Conservation (phyloP, 2,113 vertebrate species). For the Amphiprion ocellaris region DNA sequence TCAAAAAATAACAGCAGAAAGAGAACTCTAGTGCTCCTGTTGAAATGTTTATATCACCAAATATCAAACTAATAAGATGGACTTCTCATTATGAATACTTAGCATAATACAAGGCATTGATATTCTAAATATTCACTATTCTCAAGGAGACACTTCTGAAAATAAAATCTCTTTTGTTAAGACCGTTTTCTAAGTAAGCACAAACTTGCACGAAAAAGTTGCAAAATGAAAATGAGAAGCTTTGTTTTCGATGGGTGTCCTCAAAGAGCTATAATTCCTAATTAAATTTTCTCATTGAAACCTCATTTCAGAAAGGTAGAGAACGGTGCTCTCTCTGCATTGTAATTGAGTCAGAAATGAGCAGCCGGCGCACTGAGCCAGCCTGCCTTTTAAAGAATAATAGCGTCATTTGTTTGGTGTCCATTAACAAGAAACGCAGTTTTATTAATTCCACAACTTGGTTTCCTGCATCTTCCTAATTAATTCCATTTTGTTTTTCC, state of each 20-base stretch:
- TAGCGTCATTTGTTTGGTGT: conserved; percentile 86
- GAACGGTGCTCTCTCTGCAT: conserved; percentile 71
- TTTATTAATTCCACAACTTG: conserved; percentile 91
- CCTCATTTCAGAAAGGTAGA: conserved; percentile 83
- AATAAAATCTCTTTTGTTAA: conserved; percentile 1
- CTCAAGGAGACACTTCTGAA: conserved; percentile 17
- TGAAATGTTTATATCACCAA: conserved; percentile 28
- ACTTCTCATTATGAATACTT: conserved; percentile 20
- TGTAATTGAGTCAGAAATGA: conserved; percentile 84
- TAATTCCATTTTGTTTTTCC: conserved; percentile 89
- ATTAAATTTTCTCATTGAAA: conserved; percentile 85
- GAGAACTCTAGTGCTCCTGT: not conserved
- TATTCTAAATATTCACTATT: conserved; percentile 1
- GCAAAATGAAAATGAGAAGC: conserved; percentile 57
- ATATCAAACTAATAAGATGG: conserved; percentile 30
- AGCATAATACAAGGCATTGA: not conserved
- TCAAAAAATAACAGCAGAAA: conserved; percentile 28
- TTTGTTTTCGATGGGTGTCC: conserved; percentile 63
- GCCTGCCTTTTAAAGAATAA: conserved; percentile 82
- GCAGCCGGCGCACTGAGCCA: conserved; percentile 67
- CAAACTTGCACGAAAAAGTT: conserved; percentile 56
- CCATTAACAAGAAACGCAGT: conserved; percentile 86
- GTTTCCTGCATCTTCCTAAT: conserved; percentile 87
- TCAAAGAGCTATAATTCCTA: conserved; percentile 81
- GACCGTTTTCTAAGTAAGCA: conserved; percentile 54